Percentiles rank a stretch among this genome's conserved stretches.
Conservation (phyloP, 2,888 invertebrate species). For the Malachius bipustulatus region DNA sequence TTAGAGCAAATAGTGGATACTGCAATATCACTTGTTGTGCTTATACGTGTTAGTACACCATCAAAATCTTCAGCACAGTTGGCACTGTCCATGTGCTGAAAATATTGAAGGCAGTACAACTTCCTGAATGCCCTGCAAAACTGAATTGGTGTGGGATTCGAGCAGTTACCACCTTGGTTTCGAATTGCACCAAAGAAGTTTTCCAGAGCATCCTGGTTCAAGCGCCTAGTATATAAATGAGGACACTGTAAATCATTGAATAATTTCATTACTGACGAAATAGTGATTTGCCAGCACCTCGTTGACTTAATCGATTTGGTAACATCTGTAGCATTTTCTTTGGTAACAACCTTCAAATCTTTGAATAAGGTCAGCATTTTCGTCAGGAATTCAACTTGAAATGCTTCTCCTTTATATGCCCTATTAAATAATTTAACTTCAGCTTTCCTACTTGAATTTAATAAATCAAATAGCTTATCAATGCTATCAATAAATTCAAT, state of each 20-base stretch:
- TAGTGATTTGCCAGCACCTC: too few relatives aligned
- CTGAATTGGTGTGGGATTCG: slow-evolving; percentile 15
- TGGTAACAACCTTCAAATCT: slow-evolving; percentile 9
- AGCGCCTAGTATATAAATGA: slow-evolving; percentile 15
- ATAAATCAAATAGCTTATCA: slow-evolving; percentile 15
- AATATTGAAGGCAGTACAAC: slow-evolving; percentile 12
- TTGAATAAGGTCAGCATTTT: slow-evolving; percentile 9
- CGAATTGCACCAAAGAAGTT: slow-evolving; percentile 20
- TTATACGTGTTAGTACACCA: not conserved
- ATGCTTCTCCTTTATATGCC: slow-evolving; percentile 12
- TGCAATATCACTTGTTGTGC: too few relatives aligned
- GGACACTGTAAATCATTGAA: too few relatives aligned
- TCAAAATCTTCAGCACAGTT: slow-evolving; percentile 10
- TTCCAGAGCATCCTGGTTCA: slow-evolving; percentile 18
- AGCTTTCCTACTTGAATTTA: slow-evolving; percentile 11
- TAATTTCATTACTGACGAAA: too few relatives aligned
- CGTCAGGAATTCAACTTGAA: slow-evolving; percentile 10
- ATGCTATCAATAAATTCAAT: slow-evolving; percentile 12
- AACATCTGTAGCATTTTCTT: slow-evolving; percentile 6
- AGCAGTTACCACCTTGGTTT: slow-evolving; percentile 14
- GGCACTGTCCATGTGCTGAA: slow-evolving; percentile 9
- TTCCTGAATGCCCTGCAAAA: slow-evolving; percentile 15
- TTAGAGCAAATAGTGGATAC: too few relatives aligned
- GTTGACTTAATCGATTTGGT: slow-evolving; percentile 13
- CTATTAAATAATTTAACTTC: slow-evolving; percentile 10